These are phyloP conservation scores for Tiliqua scincoides DNA, from an alignment of 2,113 vertebrate species.

Conservation along the genomic window DNA sequence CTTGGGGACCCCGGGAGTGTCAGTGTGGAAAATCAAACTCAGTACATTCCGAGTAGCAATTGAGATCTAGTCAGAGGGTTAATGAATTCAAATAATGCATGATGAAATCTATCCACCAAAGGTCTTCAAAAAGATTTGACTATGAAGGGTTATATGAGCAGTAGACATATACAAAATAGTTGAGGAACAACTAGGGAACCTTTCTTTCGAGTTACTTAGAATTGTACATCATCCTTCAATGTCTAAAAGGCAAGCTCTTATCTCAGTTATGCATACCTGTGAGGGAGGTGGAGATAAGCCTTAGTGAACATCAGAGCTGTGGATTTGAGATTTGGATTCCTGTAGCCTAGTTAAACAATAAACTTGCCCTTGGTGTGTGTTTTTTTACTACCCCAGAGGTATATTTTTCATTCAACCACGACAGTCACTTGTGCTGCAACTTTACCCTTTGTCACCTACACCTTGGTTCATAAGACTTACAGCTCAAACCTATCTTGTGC, in stretches of 20 bases:
- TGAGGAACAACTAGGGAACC: background rate
- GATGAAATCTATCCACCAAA: constrained; percentile 36
- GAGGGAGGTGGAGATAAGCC: background rate
- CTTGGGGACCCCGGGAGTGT: constrained; percentile 36
- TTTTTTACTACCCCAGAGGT: background rate
- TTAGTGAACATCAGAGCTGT: background rate
- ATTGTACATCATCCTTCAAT: background rate
- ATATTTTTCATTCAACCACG: too few species aligned
- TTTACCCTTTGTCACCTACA: too few species aligned
- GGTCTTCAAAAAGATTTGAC: constrained; percentile 23
- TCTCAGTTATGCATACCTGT: background rate
- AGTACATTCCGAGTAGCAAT: background rate
- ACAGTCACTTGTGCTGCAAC: background rate
- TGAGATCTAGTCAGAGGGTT: constrained; percentile 33
- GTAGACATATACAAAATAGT: background rate
- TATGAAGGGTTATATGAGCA: background rate
- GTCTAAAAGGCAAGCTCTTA: background rate
- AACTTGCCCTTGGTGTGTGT: too few species aligned
- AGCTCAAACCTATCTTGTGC: too few species aligned
- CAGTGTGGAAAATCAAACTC: constrained; percentile 16
- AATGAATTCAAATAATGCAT: constrained; percentile 32
- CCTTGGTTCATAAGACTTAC: too few species aligned
- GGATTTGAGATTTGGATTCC: background rate
- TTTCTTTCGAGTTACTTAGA: background rate
- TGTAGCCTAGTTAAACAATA: background rate